Evolutionary conservation across 2,888 invertebrate species (phyloP).

Genomic region (Calephelis perditalis): DNA sequence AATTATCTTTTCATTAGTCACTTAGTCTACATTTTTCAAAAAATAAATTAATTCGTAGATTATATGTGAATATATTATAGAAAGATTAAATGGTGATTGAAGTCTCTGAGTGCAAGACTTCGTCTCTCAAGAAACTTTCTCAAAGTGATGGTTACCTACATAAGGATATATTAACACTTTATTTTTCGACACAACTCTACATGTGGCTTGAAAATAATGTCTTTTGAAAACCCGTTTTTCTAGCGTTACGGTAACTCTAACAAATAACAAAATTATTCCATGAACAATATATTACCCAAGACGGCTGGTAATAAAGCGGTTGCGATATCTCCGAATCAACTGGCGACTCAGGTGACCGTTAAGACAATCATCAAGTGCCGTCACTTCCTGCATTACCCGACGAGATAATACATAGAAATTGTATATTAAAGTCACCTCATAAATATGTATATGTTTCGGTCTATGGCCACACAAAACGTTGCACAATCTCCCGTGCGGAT

Average conservation of each 20-base stretch:
- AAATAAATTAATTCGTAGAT: too few relatives aligned
- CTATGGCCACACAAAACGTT: conserved; percentile 69
- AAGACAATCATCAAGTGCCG: conserved; percentile 60
- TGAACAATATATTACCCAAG: conserved; percentile 3
- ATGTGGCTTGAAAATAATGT: too few relatives aligned
- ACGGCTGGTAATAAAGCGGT: conserved; percentile 10
- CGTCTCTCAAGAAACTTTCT: too few relatives aligned
- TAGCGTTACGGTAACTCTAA: background rate
- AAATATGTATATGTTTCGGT: conserved; percentile 76
- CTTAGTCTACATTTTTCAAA: too few relatives aligned
- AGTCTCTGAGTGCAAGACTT: too few relatives aligned
- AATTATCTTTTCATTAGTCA: too few relatives aligned
- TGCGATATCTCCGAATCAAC: conserved; percentile 48
- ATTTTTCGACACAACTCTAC: too few relatives aligned
- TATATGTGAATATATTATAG: too few relatives aligned
- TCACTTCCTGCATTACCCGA: conserved; percentile 71
- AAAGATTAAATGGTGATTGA: too few relatives aligned
- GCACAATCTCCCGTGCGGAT: conserved; percentile 67
- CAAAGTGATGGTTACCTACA: too few relatives aligned
- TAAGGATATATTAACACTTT: too few relatives aligned
- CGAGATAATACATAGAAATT: conserved; percentile 77
- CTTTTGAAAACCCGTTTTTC: background rate
- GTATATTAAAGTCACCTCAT: conserved; percentile 75
- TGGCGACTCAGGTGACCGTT: conserved; percentile 60
- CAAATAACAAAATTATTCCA: conserved; percentile 5